Evolutionary conservation across 1,140 invertebrate genomes (phyloP).

Genomic region (Drosophila persimilis): DNA sequence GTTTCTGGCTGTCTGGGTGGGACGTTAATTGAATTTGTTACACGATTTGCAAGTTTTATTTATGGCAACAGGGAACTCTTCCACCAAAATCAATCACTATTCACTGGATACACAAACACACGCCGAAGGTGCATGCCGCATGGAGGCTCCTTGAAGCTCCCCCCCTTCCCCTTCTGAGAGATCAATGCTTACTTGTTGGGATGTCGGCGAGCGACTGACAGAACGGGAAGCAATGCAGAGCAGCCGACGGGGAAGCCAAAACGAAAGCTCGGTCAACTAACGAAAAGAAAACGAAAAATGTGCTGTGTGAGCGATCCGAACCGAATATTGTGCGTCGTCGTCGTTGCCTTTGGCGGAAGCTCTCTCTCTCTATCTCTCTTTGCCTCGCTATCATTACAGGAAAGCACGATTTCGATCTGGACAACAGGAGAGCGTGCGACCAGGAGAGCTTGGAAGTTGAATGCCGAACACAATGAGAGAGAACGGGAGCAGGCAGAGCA

Average conservation of each 20-base stretch:
- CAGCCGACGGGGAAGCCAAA: not conserved
- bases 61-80: not conserved
- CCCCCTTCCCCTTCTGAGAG: not conserved
- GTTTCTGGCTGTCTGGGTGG: not conserved
- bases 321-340: too few relatives aligned
- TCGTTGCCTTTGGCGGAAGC: conserved; percentile 10
- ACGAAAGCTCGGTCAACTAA: conserved; percentile 43
- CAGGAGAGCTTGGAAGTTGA: not conserved
- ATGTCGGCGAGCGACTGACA: conserved; percentile 54
- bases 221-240: conserved; percentile 29
- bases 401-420: not conserved
- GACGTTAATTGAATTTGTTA: conserved; percentile 10
- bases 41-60: conserved; percentile 3
- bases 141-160: not conserved
- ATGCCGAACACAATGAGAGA: not conserved
- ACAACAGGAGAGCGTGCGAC: not conserved
- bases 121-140: not conserved
- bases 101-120: conserved; percentile 23
- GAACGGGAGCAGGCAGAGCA: conserved; percentile 14
- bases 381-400: too few relatives aligned
- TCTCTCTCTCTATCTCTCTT: not conserved
- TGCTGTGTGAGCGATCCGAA: conserved; percentile 38
- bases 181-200: conserved; percentile 40
- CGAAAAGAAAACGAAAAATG: conserved; percentile 17
- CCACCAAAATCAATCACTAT: not conserved